Evolutionary conservation across 2,797 vertebrate species (phyloP).

Genomic region (Alfaro cultratus): DNA sequence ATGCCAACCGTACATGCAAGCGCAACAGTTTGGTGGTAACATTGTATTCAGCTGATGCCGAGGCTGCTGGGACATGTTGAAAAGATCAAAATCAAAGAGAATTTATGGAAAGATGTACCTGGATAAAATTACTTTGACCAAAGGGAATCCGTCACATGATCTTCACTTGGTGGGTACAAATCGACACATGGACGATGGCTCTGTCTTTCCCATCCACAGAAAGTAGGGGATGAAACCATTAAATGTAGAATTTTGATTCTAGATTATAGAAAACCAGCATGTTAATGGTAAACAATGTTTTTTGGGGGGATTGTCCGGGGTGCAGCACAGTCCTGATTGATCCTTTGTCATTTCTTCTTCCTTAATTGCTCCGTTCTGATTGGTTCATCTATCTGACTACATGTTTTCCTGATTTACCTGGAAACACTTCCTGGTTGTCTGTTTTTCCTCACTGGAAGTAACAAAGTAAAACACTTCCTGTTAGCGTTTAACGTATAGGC

Average conservation of each 20-base stretch:
- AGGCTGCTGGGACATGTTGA: background rate
- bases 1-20: too few species aligned
- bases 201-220: too few species aligned
- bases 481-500: background rate
- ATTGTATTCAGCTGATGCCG: background rate
- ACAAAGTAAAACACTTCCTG: too few species aligned
- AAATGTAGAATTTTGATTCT: too few species aligned
- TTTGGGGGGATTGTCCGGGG: background rate
- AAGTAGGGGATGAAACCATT: too few species aligned
- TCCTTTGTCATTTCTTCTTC: background rate
- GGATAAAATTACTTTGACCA: background rate
- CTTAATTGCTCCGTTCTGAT: background rate
- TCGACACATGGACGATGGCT: too few species aligned
- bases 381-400: background rate
- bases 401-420: background rate
- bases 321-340: background rate
- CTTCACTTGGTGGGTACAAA: background rate
- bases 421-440: background rate
- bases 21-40: background rate
- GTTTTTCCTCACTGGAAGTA: background rate
- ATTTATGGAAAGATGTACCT: background rate
- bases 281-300: background rate
- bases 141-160: background rate
- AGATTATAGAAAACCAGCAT: background rate
- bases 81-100: background rate